Percentiles rank a stretch among this genome's conserved stretches.
Conservation (phyloP, 2,888 invertebrate genomes). For the Hypena proboscidalis region DNA sequence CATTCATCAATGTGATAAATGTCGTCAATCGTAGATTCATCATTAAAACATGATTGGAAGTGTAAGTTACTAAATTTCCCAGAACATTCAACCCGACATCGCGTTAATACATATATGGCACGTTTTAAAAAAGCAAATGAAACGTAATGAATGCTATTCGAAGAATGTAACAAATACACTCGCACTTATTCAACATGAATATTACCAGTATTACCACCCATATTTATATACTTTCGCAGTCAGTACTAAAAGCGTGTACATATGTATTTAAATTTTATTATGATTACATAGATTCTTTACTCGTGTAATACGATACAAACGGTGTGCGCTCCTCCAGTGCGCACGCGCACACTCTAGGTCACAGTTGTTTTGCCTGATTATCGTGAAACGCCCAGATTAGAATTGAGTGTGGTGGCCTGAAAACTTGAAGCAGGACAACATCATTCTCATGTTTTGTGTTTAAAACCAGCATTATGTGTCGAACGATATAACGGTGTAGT, state of each 20-base stretch:
- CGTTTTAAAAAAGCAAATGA: too few relatives aligned
- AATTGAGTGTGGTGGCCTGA: slow-evolving; percentile 26
- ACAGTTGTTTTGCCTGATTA: slow-evolving; percentile 18
- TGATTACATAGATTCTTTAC: neutral
- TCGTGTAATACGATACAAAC: slow-evolving; percentile 11
- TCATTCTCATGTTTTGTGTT: slow-evolving; percentile 2
- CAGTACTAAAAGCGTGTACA: neutral
- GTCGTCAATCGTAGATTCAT: too few relatives aligned
- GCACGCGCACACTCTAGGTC: slow-evolving; percentile 24
- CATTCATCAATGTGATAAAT: too few relatives aligned
- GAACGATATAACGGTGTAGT: neutral
- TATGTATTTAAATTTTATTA: neutral
- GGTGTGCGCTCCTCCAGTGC: too few relatives aligned
- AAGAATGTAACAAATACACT: too few relatives aligned
- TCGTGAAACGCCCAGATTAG: slow-evolving; percentile 27
- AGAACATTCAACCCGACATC: too few relatives aligned
- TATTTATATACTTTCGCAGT: slow-evolving; percentile 2
- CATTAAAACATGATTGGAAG: too few relatives aligned
- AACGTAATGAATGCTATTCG: too few relatives aligned
- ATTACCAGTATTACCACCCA: neutral
- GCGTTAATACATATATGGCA: too few relatives aligned
- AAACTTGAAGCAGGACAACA: slow-evolving; percentile 5
- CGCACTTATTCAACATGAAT: neutral
- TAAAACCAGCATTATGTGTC: neutral
- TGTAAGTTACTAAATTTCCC: too few relatives aligned